Evolutionary conservation across 2,888 invertebrate species (phyloP).

Genomic region (Tipula unca): DNA sequence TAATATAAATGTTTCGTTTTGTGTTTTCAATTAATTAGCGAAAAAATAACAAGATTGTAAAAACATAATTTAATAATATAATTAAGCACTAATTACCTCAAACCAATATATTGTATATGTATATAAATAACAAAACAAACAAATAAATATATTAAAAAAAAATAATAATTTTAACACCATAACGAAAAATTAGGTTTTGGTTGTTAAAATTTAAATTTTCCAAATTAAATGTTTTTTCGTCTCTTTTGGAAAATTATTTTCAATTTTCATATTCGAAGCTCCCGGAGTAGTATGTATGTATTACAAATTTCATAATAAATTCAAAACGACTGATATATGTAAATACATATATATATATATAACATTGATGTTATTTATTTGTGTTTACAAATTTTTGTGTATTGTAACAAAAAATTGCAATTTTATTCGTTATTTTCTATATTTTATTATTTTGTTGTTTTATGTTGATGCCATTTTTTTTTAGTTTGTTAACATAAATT

Average conservation of each 20-base stretch:
- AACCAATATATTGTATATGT: neutral
- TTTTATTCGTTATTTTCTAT: neutral
- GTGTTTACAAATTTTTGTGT: neutral
- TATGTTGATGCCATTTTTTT: neutral
- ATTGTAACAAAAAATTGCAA: neutral
- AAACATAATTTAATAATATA: neutral
- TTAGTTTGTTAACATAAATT: neutral
- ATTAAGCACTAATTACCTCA: neutral
- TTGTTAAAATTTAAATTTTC: neutral
- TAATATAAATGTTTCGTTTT: too few relatives aligned
- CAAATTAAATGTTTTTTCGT: neutral
- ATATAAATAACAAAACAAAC: neutral
- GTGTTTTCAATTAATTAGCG: neutral
- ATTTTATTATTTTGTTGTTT: neutral
- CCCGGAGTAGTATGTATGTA: neutral
- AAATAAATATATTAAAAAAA: neutral
- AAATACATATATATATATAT: too few relatives aligned
- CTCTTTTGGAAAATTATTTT: neutral
- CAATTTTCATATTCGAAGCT: neutral
- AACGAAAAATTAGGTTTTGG: neutral
- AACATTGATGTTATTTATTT: conserved; percentile 8
- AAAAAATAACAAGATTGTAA: neutral
- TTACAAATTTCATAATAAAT: neutral
- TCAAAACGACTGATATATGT: neutral
- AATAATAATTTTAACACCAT: neutral